These are phyloP conservation scores for Sinella curviseta DNA, from an alignment of 1,140 invertebrate species.

Conservation along the genomic window DNA sequence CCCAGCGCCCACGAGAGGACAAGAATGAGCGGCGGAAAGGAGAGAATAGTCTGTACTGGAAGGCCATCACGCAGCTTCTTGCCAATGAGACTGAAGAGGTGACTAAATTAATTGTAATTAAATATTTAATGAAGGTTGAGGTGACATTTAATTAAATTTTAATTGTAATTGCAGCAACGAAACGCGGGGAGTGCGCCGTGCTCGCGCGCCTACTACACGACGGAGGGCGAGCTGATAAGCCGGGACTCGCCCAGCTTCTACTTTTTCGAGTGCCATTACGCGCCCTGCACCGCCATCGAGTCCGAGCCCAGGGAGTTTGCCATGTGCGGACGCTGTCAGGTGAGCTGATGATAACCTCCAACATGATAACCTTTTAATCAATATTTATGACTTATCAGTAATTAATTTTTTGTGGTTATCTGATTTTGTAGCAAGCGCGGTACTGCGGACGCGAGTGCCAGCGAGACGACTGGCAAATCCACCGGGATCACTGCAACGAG, in stretches of 20 bases:
- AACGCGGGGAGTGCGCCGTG: conserved; percentile 43
- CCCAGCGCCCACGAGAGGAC: conserved; percentile 30
- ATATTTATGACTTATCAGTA: too few relatives aligned
- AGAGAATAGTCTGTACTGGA: conserved; percentile 48
- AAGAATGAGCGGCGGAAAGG: conserved; percentile 43
- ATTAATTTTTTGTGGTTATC: not conserved
- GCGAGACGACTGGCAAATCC: conserved; percentile 44
- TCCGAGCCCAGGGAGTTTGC: conserved; percentile 61
- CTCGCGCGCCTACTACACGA: conserved; percentile 47
- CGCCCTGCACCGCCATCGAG: conserved; percentile 62
- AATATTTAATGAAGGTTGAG: not conserved
- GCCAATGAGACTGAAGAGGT: conserved; percentile 48
- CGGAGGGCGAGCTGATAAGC: conserved; percentile 45
- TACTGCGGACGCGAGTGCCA: conserved; percentile 47
- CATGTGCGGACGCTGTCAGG: conserved; percentile 63
- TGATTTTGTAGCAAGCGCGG: conserved; percentile 43
- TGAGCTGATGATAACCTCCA: conserved; percentile 33
- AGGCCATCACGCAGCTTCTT: conserved; percentile 47
- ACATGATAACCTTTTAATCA: not conserved
- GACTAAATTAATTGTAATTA: conserved; percentile 18
- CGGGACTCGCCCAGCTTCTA: conserved; percentile 47
- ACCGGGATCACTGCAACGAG: conserved; percentile 46
- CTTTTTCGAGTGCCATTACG: conserved; percentile 60
- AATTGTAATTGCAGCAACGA: conserved; percentile 36
- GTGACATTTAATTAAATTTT: not conserved